Conservation (phyloP, 2,797 vertebrate genomes). For the Melanotaenia trifasciata region DNA sequence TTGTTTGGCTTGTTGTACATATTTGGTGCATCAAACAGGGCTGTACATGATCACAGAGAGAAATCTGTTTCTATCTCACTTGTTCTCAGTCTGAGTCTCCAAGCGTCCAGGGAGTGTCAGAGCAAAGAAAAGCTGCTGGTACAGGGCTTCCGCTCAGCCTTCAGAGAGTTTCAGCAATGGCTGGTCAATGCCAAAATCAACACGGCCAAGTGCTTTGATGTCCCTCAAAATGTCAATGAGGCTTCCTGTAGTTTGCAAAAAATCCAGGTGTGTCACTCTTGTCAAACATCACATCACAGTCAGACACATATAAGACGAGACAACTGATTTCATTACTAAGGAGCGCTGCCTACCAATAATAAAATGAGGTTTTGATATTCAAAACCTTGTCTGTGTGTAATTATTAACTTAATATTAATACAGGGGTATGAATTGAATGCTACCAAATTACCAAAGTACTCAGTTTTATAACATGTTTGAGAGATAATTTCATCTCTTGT, state of each 20-base stretch:
- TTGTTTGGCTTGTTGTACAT: background rate
- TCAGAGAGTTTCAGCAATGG: conserved; percentile 97
- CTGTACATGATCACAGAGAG: background rate
- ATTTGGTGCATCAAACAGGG: background rate
- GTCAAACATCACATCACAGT: background rate
- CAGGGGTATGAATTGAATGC: background rate
- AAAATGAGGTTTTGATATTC: background rate
- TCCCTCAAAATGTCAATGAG: conserved; percentile 90
- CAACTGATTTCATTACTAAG: background rate
- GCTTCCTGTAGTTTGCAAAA: conserved; percentile 89
- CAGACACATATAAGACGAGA: background rate
- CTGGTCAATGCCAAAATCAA: conserved; percentile 92
- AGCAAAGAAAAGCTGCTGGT: conserved; percentile 94
- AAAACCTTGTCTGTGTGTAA: background rate
- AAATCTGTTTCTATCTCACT: background rate
- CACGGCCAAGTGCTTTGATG: conserved; percentile 94
- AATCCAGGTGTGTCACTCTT: conserved; percentile 89
- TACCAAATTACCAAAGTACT: background rate
- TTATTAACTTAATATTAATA: background rate
- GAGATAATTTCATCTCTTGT: background rate
- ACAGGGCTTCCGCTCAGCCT: conserved; percentile 88
- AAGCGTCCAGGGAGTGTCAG: conserved; percentile 92
- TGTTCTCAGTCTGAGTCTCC: conserved; percentile 88
- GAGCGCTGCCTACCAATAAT: background rate
- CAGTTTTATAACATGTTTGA: background rate